A percentile compares a stretch with the other conserved stretches of the same genome.
Conservation (phyloP, 2,797 vertebrate species). For the Chanos chanos region DNA sequence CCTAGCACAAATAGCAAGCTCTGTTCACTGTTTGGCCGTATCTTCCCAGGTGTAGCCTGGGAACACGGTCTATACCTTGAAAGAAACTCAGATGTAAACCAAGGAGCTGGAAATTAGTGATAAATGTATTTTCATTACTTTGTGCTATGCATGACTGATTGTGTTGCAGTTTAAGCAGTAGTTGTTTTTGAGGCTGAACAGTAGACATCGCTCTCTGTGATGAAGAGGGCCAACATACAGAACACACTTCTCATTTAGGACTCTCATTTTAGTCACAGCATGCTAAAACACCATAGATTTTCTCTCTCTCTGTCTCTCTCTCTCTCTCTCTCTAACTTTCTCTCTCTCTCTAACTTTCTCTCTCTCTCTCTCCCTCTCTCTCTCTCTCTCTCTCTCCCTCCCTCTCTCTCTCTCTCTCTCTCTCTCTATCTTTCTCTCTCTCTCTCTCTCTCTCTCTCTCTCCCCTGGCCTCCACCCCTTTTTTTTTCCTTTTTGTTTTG, state of each 20-base stretch:
- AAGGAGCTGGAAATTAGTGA: constrained; percentile 46
- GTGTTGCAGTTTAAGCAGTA: constrained; percentile 24
- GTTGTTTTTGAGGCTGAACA: constrained; percentile 47
- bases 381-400: neutral
- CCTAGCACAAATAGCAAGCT: constrained; percentile 49
- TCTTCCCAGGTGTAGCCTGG: constrained; percentile 25
- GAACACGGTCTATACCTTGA: constrained; percentile 9
- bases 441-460: constrained; percentile 19
- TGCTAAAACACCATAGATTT: constrained; percentile 52
- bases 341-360: too few relatives aligned
- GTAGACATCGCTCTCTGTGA: constrained; percentile 42
- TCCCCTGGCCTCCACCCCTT: neutral
- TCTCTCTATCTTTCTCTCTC: too few relatives aligned
- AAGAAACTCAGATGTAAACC: constrained; percentile 44
- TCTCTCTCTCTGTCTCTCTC: too few relatives aligned
- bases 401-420: neutral
- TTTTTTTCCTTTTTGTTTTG: neutral
- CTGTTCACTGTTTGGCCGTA: constrained; percentile 40
- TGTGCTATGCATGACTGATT: constrained; percentile 41
- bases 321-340: too few relatives aligned
- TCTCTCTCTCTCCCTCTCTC: too few relatives aligned
- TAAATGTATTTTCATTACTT: constrained; percentile 47
- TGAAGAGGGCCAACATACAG: constrained; percentile 45
- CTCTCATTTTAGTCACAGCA: constrained; percentile 52
- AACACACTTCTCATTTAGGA: constrained; percentile 50